Evolutionary conservation across 2,113 vertebrate genomes (phyloP), one percentile per base, ranked within the genome.

Genomic region (Corydoras sp.): DNA sequence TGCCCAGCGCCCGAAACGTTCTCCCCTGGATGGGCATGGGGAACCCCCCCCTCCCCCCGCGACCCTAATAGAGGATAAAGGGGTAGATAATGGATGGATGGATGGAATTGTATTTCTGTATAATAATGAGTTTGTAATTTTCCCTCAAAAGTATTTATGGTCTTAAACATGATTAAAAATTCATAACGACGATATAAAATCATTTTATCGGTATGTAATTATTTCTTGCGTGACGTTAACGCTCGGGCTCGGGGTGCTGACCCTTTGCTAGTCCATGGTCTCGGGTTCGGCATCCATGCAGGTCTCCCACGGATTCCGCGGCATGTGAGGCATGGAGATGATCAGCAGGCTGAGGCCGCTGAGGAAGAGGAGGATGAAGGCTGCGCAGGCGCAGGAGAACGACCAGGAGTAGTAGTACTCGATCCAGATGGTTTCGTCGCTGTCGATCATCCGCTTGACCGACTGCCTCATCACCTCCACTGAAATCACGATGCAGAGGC

Each of bases 381-480:
- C 82, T 0, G 93, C 53, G 0, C 95, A 97, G 83, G 95, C 95
- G 0, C 95, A 98, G 67, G 91, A 91, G 0, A 98, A 98, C 63
- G 95, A 98, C 96, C 95, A 98, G 4, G 95, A 93, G 84, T 97
- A 98, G 58, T 92, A 89, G 86, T 96, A 94, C 75, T 95, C 86
- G 0, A 94, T 94, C 96, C 96, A 98, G 75, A 87, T 91, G 0
- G 97, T 98, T 62, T 98, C 93, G 67, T 97, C 80, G 6, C 96
- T 98, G 89, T 90, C 93, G 0, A 98, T 91, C 95, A 98, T 98
- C 64, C 94, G 90, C 83, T 93, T 95, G 83, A 98, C 95, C 0
- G 96, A 98, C 83, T 98, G 95, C 2, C 97, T 92, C 90, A 94
- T 95, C 51, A 99, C 95, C 85, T 99, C 97, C 1, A 98, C 94